Conservation (phyloP, 2,113 vertebrate species). For the Oreotrochilus melanogaster region DNA sequence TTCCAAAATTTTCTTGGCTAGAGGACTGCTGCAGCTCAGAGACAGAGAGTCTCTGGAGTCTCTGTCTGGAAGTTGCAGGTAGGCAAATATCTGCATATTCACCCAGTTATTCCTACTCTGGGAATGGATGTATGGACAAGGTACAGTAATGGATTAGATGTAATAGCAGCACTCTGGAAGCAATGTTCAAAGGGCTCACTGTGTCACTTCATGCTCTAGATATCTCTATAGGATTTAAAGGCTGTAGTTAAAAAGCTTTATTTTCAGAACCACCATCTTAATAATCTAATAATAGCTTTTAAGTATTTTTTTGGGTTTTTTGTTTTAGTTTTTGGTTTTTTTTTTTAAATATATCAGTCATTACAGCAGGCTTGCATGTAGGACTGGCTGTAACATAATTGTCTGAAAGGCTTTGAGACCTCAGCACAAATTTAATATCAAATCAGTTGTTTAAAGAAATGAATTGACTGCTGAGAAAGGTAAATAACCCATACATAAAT, state of each 20-base stretch:
- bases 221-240: not conserved
- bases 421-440: not conserved
- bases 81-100: not conserved
- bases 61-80: not conserved
- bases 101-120: not conserved
- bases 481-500: no score
- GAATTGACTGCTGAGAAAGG: not conserved
- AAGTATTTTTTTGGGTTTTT: no score
- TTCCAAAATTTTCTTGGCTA: not conserved
- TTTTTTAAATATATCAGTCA: not conserved
- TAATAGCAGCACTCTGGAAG: not conserved
- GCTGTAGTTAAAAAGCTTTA: not conserved
- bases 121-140: not conserved
- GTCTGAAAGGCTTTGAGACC: not conserved
- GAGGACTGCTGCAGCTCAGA: not conserved
- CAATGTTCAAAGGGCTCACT: not conserved
- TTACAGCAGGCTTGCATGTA: not conserved
- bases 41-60: not conserved
- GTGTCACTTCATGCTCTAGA: not conserved
- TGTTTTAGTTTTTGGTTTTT: not conserved
- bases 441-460: not conserved
- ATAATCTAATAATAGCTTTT: not conserved
- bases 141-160: not conserved
- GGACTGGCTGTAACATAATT: not conserved
- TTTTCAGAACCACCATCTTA: not conserved